Evolutionary conservation across 2,113 vertebrate genomes (phyloP).

Genomic region (Dolichallabes microphthalmus): DNA sequence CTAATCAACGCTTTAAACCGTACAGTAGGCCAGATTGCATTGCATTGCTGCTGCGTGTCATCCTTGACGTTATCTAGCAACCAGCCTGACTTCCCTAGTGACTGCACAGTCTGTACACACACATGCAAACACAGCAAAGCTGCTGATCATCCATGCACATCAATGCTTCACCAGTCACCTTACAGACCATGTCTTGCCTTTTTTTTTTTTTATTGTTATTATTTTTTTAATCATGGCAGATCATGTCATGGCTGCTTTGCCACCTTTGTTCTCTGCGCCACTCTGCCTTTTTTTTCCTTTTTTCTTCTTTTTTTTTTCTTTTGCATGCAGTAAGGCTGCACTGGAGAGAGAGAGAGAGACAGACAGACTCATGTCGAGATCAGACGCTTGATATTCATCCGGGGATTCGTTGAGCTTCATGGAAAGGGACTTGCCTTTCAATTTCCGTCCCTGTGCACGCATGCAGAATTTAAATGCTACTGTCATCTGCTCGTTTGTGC

Average conservation of each 20-base stretch:
- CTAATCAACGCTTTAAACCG: background rate
- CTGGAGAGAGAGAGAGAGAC: background rate
- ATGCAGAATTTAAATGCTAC: constrained; percentile 23
- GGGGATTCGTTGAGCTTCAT: background rate
- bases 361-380: background rate
- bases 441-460: constrained; percentile 2
- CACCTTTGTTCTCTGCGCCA: constrained; percentile 58
- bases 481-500: background rate
- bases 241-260: constrained; percentile 27
- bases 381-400: background rate
- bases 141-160: constrained; percentile 7
- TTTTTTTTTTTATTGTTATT: too few relatives aligned
- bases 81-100: background rate
- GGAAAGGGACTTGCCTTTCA: background rate
- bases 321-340: background rate
- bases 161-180: background rate
- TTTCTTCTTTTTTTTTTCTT: too few relatives aligned
- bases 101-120: background rate
- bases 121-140: background rate
- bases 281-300: background rate
- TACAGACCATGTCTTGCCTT: background rate
- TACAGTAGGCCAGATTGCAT: background rate
- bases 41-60: background rate
- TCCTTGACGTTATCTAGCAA: background rate
- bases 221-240: background rate